phyloP scores from a whole-genome alignment of 92 coral and sea anemone species.

The Virgularia gustaviana region DNA sequence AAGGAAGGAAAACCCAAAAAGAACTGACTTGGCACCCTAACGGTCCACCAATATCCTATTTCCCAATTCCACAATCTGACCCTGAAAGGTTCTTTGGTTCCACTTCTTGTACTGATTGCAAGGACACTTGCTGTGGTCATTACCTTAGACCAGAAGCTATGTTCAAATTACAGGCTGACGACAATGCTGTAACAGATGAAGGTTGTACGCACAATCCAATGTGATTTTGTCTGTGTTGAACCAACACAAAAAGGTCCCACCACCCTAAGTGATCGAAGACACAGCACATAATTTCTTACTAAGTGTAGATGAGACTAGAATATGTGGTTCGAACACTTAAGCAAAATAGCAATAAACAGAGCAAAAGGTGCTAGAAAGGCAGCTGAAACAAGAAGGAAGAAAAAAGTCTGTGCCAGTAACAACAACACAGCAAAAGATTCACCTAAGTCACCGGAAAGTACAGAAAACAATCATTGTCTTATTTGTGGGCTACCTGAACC shows the following conservation, averaged over 20 bases:
- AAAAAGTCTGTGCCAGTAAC: background rate
- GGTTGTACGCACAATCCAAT: conserved; percentile 9
- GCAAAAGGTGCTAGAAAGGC: conserved; percentile 40
- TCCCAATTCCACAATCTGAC: background rate
- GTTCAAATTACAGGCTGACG: conserved; percentile 35
- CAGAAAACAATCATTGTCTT: conserved; percentile 7
- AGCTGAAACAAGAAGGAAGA: conserved; percentile 37
- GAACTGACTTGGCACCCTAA: conserved; percentile 24
- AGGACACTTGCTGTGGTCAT: conserved; percentile 18
- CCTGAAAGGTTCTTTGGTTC: background rate
- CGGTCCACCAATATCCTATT: conserved; percentile 22
- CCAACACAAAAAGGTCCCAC: conserved; percentile 37
- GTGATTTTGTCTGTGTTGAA: conserved; percentile 18
- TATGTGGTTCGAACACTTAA: conserved; percentile 52
- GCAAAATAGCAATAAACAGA: conserved; percentile 30
- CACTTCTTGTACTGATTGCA: conserved; percentile 30
- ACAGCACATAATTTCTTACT: conserved; percentile 31
- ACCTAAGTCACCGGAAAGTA: background rate
- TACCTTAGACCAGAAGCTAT: conserved; percentile 35
- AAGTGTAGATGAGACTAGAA: conserved; percentile 32
- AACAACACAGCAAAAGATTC: background rate
- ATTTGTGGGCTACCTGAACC: conserved; percentile 1
- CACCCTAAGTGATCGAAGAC: conserved; percentile 30
- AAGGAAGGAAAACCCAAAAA: conserved; percentile 10
- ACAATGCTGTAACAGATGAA: conserved; percentile 42